phyloP scores from a whole-genome alignment of 2,113 vertebrate genomes.

The Beaufortia kweichowensis region DNA sequence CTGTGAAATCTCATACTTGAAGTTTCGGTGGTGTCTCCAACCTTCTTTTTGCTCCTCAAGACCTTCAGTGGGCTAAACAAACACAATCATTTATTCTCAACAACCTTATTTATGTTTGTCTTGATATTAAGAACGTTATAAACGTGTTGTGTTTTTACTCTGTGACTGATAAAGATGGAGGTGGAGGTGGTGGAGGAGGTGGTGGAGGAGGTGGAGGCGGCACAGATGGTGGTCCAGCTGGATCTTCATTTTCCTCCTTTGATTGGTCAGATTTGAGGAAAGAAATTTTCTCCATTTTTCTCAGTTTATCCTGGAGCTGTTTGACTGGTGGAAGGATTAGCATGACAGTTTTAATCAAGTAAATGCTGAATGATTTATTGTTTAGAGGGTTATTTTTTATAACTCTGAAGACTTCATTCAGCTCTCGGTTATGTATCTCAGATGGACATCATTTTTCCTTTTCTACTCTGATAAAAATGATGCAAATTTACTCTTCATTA shows the following conservation, averaged over 20 bases:
- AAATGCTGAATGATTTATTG: too few relatives aligned
- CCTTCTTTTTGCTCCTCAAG: slow-evolving; percentile 66
- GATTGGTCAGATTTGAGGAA: background rate
- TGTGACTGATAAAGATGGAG: slow-evolving; percentile 18
- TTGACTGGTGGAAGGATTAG: slow-evolving; percentile 57
- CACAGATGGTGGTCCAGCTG: slow-evolving; percentile 55
- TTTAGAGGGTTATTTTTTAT: background rate
- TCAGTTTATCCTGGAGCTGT: slow-evolving; percentile 52
- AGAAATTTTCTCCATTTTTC: background rate
- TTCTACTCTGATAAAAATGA: too few relatives aligned
- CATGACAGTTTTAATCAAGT: too few relatives aligned
- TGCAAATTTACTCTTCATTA: too few relatives aligned
- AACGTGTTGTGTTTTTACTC: slow-evolving; percentile 42
- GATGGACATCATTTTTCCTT: too few relatives aligned
- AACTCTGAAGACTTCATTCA: background rate
- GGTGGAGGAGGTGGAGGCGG: slow-evolving; percentile 35
- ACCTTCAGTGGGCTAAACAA: slow-evolving; percentile 60
- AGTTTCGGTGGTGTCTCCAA: slow-evolving; percentile 16
- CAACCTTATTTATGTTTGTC: background rate
- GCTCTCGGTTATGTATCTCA: too few relatives aligned
- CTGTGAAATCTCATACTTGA: slow-evolving; percentile 61
- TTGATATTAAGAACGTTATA: background rate
- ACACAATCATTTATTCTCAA: background rate
- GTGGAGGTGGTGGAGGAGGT: slow-evolving; percentile 48
- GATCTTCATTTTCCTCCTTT: background rate